Evolutionary conservation across 2,888 invertebrate genomes (phyloP), one percentile per base, ranked within the genome.

Genomic region (Odiellus spinosus): DNA sequence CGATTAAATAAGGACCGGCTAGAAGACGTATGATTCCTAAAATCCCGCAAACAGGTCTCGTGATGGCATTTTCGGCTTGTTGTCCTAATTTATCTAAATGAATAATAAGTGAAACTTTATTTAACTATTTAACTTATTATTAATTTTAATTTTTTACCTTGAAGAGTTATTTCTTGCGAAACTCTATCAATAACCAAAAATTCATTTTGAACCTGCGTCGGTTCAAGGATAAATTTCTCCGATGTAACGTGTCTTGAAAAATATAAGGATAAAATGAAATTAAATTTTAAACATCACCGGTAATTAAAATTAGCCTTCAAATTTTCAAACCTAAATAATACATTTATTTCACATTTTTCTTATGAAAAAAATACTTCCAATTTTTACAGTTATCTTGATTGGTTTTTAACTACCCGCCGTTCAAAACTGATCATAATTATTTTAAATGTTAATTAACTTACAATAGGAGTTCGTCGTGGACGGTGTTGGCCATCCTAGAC

Each of bases 1-100:
- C 80, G 50, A 95, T 74, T 49, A 95, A 71, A 64, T 93, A 90
- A 44, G 80, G 75, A 43, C 91, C 90, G 64, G 48, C 26, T 17
- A 38, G 14, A 11, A 38, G 14, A 10, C 17, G 10, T 17, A 38
- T 38, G 10, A 38, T 14, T 17, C 38, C 38, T 17, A 38, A 8
- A 10, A 38, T 38, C 2, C 38, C 38, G 14, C 38, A 38, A 14
- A 38, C 14, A 10, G 18, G 38, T 12, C 2, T 38, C 15, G 17
- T 2, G 10, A 18, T 10, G n/a, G 38, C 38, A 38, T 4, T 5
- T n/a, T 15, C 17, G 10, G 38, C 17, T 17, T n/a, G 8, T 38
- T 38, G 38, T 10, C 18, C 5, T 12, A 17, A 3, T 1, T 38
- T 15, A 38, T 15, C 38, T 38, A 14, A 14, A 38, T n/a, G 35